Evolutionary conservation across 2,797 vertebrate species (phyloP).

Genomic region (Rhabdophis nuchalis): DNA sequence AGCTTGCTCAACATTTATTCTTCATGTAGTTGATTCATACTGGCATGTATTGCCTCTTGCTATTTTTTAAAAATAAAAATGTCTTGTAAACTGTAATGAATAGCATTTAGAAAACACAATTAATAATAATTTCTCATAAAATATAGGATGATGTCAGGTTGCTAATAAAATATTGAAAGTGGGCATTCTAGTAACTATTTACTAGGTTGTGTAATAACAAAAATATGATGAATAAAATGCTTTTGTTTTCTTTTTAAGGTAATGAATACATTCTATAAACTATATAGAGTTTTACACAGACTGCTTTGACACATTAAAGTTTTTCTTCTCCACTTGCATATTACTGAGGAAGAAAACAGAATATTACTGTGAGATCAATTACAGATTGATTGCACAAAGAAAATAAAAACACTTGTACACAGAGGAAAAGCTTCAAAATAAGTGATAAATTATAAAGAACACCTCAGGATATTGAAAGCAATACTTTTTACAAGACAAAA

Average conservation of each 20-base stretch:
- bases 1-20: fast-evolving
- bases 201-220: background rate
- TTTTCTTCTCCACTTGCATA: background rate
- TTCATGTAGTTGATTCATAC: background rate
- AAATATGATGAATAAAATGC: background rate
- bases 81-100: constrained; percentile 14
- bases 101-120: constrained; percentile 23
- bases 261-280: fast-evolving
- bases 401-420: background rate
- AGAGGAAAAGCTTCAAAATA: background rate
- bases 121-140: constrained; percentile 45
- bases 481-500: constrained; percentile 17
- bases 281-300: background rate
- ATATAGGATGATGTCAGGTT: background rate
- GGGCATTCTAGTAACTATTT: constrained; percentile 10
- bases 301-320: constrained; percentile 14
- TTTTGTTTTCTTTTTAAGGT: background rate
- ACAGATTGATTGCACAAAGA: constrained; percentile 21
- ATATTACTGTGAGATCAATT: constrained; percentile 13
- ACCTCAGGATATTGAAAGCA: background rate
- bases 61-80: background rate
- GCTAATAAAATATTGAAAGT: background rate
- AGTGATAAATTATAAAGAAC: constrained; percentile 28
- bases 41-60: fast-evolving
- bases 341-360: constrained; percentile 22